phyloP scores from a whole-genome alignment of 2,113 vertebrate species.

The Xenus cinereus region DNA sequence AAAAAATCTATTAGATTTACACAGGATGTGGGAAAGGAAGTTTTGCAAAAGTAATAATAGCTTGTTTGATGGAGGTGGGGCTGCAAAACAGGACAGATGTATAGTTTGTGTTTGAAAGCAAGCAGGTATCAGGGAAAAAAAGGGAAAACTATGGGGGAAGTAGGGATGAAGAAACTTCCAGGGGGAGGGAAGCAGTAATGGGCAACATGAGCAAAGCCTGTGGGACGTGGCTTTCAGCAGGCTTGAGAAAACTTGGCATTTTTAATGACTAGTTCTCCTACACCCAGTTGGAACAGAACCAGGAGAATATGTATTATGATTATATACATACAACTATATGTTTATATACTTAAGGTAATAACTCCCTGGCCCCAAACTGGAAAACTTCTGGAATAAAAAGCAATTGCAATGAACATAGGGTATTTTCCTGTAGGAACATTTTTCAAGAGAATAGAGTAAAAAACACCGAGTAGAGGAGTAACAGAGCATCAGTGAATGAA shows the following conservation, averaged over 20 bases:
- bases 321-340: not conserved
- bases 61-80: not conserved
- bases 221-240: not conserved
- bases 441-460: not conserved
- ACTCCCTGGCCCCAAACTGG: not conserved
- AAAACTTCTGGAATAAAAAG: not conserved
- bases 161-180: not conserved
- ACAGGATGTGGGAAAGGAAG: not conserved
- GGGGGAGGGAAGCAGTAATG: not conserved
- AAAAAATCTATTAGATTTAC: not conserved
- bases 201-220: not conserved
- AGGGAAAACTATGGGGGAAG: not conserved
- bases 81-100: not conserved
- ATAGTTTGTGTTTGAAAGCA: not conserved
- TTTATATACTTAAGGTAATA: not conserved
- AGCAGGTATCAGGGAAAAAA: not conserved
- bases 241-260: not conserved
- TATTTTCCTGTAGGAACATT: not conserved
- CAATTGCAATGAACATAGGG: not conserved
- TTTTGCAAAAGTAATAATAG: not conserved
- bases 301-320: not conserved
- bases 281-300: rapidly evolving
- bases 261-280: not conserved
- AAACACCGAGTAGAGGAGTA: not conserved
- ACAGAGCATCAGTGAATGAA: not conserved